A percentile compares a stretch with the other conserved stretches of the same genome.
These are phyloP conservation scores for Platycheirus rosarum DNA, from an alignment of 2,888 invertebrate genomes.

Conservation along the genomic window DNA sequence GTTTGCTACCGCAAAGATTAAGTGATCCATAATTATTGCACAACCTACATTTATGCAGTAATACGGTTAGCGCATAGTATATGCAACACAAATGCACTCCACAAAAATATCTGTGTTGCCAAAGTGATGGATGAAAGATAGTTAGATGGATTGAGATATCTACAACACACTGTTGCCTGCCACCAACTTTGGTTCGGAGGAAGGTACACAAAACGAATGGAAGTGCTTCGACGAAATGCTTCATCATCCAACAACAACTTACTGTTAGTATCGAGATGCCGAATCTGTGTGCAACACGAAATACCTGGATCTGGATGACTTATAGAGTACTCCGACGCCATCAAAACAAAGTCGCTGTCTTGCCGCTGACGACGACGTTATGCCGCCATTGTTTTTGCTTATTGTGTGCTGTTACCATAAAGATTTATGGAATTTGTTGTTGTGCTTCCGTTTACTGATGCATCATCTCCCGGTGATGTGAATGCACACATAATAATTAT, in stretches of 20 bases:
- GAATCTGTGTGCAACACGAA: background rate
- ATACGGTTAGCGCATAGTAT: constrained; percentile 49
- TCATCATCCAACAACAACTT: too few species aligned
- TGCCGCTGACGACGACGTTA: background rate
- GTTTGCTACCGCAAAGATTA: constrained; percentile 35
- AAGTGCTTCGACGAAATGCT: too few species aligned
- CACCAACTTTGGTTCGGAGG: constrained; percentile 12
- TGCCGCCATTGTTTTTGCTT: constrained; percentile 29
- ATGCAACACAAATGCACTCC: constrained; percentile 34
- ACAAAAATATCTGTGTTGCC: constrained; percentile 23
- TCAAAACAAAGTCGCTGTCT: too few species aligned
- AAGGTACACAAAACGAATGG: constrained; percentile 28
- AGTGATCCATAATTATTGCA: constrained; percentile 63
- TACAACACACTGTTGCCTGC: constrained; percentile 5
- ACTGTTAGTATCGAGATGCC: too few species aligned
- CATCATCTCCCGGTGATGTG: constrained; percentile 43
- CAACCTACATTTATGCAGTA: constrained; percentile 61
- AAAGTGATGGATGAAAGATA: constrained; percentile 34
- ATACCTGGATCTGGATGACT: constrained; percentile 22
- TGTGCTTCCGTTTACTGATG: constrained; percentile 54
- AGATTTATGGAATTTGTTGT: background rate
- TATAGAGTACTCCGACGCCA: constrained; percentile 1
- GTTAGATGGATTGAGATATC: constrained; percentile 11
- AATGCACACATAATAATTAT: constrained; percentile 65
- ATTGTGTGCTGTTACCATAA: background rate